Conservation (phyloP, 2,797 vertebrate genomes). For the Enteromius fasciolatus region DNA sequence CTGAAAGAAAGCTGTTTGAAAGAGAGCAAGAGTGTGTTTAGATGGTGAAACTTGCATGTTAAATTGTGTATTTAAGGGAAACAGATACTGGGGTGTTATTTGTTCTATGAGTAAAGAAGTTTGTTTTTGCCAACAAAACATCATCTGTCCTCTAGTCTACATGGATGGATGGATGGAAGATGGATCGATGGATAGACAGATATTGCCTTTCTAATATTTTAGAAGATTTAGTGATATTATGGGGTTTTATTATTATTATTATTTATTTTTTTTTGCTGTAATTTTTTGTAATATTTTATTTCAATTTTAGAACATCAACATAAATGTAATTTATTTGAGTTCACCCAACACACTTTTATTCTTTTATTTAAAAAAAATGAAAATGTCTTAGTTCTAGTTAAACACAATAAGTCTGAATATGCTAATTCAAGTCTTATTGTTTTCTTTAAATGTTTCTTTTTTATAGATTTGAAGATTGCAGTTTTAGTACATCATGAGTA, state of each 20-base stretch:
- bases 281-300: not conserved
- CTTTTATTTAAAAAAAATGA: no score
- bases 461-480: no score
- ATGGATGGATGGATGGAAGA: not conserved
- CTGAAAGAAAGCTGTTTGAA: constrained; percentile 6
- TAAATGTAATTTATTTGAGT: no score
- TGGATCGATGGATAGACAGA: no score
- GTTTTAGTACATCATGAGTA: not conserved
- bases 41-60: not conserved
- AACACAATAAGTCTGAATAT: not conserved
- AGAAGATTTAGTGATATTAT: no score
- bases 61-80: not conserved
- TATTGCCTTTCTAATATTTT: no score
- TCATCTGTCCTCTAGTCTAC: not conserved
- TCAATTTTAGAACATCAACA: no score
- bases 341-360: no score
- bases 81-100: not conserved
- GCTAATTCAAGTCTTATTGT: not conserved
- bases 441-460: not conserved
- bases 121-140: not conserved
- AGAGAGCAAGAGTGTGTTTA: not conserved
- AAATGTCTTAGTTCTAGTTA: not conserved
- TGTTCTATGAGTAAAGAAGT: not conserved
- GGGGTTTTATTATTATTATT: no score
- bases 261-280: no score